Evolutionary conservation across 2,113 vertebrate species (phyloP), one percentile per base, ranked within the genome.

Genomic region (Eudyptes chrysolophus): DNA sequence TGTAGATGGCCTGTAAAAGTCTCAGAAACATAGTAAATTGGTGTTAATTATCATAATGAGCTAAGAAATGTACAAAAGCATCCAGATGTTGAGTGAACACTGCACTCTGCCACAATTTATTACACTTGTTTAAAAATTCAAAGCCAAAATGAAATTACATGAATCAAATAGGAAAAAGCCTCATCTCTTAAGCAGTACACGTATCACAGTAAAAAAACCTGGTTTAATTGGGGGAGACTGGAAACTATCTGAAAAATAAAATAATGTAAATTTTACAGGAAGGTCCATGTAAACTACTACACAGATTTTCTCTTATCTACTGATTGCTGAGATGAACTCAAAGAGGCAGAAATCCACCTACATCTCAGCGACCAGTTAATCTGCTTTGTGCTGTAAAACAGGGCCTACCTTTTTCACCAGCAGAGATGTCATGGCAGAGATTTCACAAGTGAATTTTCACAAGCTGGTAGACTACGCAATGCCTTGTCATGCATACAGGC

Each of bases 71-170:
- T 55, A 92, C 46, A 88, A 94, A 96, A 94, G 55, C 62, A 71
- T 66, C 68, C 88, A 94, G 92, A 94, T 84, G 92, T 86, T 94
- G 80, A 83, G 27, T 34, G 66, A 94, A 92, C 60, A 85, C 36
- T 74, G 26, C 1, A 11, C 38, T 80, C 55, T 77, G 49, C 52
- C 68, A 71, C 38, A 81, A 88, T 71, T 95, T 78, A 87, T 89
- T 93, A 51, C 29, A 34, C 54, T 86, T 44, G 32, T 51, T 94
- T 74, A 89, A 94, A 92, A 94, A 88, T 84, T 74, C 1, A 1
- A 68, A 64, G 57, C 68, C 5, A 19, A 92, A 95, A 84, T 44
- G 5, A 86, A 94, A 90, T 74, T 21, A 69, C 49, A 64, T 71
- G 1, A 76, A 84, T 85, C 40, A 38, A 81, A 78, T 26, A 48